Base-by-base conservation (phyloP, 2,797 vertebrate genomes). In the Odontamblyopus lacepedii region DNA sequence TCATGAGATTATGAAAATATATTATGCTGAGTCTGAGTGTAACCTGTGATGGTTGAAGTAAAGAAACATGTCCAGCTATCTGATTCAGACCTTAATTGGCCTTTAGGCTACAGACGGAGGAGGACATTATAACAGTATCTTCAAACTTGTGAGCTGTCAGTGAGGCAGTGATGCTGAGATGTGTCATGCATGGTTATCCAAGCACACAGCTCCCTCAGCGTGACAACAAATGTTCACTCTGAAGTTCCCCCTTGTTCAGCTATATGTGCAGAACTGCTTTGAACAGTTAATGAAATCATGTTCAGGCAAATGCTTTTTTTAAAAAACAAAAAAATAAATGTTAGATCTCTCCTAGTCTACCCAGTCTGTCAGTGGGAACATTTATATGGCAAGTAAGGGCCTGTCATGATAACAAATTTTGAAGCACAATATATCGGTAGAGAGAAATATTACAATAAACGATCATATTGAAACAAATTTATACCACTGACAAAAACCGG, bases 161-260 rank as follows among this genome's bases (percentile, higher is more conserved):
- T 18, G 57, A 74, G 26, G 73, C 57, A 57, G 60, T 66, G 44
- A 30, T 55, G 29, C 61, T 26, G 56, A 65, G 61, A 77, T 69
- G 79, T 56, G 77, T 78, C 78, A 82, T 73, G 78, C 81, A 81
- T 78, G 71, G 60, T 7, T n/a, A 59, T 73, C 15, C 67, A 67
- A 57, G 53, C 62, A 70, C 62, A 76, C 73, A 70, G 57, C 70
- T 75, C 44, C 41, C 62, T 66, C 67, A 76, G 65, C 30, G 50
- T 65, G 65, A 55, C 65, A 26, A 2, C 35, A 9, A 73, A 67
- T n/a, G 59, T 74, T 78, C 66, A 71, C 67, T 77, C 50, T 59
- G 69, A 66, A 30, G 15, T 75, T 61, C 23, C 2, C 62, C 32
- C 67, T 65, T 70, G 77, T 30, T 76, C 69, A n/a, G 2, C 71